A percentile compares a stretch with the other conserved stretches of the same genome.
Conservation (phyloP, 2,797 vertebrate genomes). For the Scolopax bukidnonensis region DNA sequence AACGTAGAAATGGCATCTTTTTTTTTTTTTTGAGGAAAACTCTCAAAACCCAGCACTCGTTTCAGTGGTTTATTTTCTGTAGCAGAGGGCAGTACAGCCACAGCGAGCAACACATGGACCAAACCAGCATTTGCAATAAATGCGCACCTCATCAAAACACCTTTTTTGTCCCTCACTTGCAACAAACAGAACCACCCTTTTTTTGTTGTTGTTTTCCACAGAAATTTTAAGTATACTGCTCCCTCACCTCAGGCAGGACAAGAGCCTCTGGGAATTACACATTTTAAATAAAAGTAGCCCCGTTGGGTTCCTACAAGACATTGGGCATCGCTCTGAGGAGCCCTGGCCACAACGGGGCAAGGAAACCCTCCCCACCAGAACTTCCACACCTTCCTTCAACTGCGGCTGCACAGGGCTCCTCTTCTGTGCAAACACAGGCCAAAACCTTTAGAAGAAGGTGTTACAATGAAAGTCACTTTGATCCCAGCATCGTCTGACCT, state of each 20-base stretch:
- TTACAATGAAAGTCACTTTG: background rate
- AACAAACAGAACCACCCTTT: accelerated
- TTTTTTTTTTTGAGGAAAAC: background rate
- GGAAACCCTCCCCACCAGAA: background rate
- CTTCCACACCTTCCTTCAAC: too few relatives aligned
- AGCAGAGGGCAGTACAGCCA: background rate
- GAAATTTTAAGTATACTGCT: accelerated
- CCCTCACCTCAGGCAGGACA: background rate
- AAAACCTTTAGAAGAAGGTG: background rate
- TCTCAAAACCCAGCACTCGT: accelerated
- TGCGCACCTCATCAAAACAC: background rate
- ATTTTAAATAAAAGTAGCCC: accelerated
- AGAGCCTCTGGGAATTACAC: background rate
- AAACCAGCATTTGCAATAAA: background rate
- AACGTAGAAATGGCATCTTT: too few relatives aligned
- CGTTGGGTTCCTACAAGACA: accelerated
- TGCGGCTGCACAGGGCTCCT: background rate
- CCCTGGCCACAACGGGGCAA: background rate
- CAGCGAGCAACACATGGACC: accelerated
- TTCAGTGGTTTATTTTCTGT: conserved; percentile 38
- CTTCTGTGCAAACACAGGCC: background rate
- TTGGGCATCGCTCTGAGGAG: accelerated
- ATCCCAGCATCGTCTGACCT: background rate
- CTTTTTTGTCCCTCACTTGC: background rate
- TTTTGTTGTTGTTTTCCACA: too few relatives aligned